Base-by-base conservation (phyloP, 2,888 invertebrate species). In the Phyllotreta cruciferae region DNA sequence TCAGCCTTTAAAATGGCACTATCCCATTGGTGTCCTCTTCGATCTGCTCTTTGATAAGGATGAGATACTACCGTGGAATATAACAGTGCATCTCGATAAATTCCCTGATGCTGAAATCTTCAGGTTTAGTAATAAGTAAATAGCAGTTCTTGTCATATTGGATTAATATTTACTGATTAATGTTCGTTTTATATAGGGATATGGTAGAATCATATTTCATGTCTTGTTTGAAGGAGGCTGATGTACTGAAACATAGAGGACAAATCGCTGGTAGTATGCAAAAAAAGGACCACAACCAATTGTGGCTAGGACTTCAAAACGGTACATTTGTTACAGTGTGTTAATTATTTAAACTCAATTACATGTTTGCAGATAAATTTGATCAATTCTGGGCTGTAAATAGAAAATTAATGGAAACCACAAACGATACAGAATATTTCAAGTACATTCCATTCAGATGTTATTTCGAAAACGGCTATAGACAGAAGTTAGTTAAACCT, bases 361-460 rank as follows among this genome's bases (percentile, higher is more conserved):
- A 11, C 3, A 13, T 47, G 52, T 66, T 85, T 85, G 50, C 82
- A 93, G 94, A 98, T 80, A 96, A 96, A 82, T 99, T 98, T 83
- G 98, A 99, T 80, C 98, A 98, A 81, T 99, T 99, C 81, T 99
- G 98, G 98, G 91, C 95, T 2, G 92, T 98, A 8, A 99, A 99
- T 80, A 87, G 95, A 72, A 90, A 94, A 77, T 83, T 99, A 57
- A 98, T 98, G 98, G 97, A 97, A 78, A 85, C 89, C 0, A 86
- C 86, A 68, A 89, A 87, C 56, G 91, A 90, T 55, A 90, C 88
- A 75, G 92, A 94, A 74, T 86, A 89, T 57, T 96, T 96, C 77
- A 93, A 92, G 80, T 87, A 93, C 82, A 93, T 97, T 84, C 96
- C 97, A 57, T 88, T 96, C 69, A 87, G 94, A 74, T 90, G 94